Evolutionary conservation across 2,113 vertebrate species (phyloP), one percentile per base, ranked within the genome.

Genomic region (Columbina picui): DNA sequence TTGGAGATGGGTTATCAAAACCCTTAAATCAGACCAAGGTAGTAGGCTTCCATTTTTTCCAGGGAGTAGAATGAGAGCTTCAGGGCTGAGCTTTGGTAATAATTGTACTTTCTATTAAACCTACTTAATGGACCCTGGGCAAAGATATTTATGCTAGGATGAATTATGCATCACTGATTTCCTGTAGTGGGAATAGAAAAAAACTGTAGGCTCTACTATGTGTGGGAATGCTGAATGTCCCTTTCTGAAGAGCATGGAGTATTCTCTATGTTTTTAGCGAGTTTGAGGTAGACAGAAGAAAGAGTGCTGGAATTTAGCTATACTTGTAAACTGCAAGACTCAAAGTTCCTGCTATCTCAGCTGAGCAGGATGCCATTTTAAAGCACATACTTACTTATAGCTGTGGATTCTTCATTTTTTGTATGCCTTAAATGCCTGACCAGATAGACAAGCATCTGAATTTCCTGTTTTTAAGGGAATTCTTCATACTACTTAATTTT

Each of bases 151-250:
- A 60, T 84, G 65, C 61, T 90, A 69, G 41, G n/a, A 86, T 93
- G 81, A 94, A 93, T 92, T 92, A 92, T 89, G 88, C 74, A 71
- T 83, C 68, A 75, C 30, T 74, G 41, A 63, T 88, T 95, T 96
- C 71, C 64, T 87, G 64, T 74, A 71, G 69, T 78, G 43, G 76
- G 76, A 95, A 86, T 75, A 81, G 70, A 36, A 79, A 70, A 84
- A 60, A 50, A n/a, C 13, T 92, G 12, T 49, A 84, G 55, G 50
- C 22, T 76, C 29, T 50, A 5, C 38, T 52, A 47, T 91, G 64
- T 26, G 67, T 91, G 74, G 57, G 53, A 87, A 70, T 84, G 73
- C 45, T 85, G 78, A 79, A 38, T 65, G 63, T 56, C 45, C 55
- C 57, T 76, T 92, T 79, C 49, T 87, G 78, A 84, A 91, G 43